phyloP scores from a whole-genome alignment of 2,113 vertebrate species.

The Tenebrosternarchus preto region DNA sequence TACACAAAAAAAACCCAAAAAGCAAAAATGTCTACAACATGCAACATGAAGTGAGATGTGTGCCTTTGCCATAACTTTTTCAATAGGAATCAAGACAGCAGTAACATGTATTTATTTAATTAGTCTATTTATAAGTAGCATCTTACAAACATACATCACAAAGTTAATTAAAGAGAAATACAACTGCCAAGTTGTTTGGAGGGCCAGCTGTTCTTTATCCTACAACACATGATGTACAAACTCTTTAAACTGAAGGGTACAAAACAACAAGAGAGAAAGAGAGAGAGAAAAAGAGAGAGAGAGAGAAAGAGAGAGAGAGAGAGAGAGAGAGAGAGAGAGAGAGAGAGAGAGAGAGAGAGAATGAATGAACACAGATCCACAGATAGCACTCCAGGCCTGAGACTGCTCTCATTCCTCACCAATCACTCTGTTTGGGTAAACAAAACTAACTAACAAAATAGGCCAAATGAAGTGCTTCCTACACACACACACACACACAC shows the following conservation, averaged over 20 bases:
- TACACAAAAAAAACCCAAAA: no score
- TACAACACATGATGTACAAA: background rate
- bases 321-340: background rate
- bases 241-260: background rate
- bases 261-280: background rate
- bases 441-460: conserved; percentile 73
- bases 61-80: no score
- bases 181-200: background rate
- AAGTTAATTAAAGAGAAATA: no score
- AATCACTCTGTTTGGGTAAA: conserved; percentile 73
- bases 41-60: no score
- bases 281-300: background rate
- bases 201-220: background rate
- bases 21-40: no score
- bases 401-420: conserved; percentile 57
- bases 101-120: no score
- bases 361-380: conserved; percentile 14
- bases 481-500: conserved; percentile 41
- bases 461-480: conserved; percentile 74
- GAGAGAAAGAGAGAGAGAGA: background rate
- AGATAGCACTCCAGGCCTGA: conserved; percentile 33
- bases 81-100: no score
- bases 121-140: no score
- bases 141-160: no score
- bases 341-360: conserved; percentile 7